Percentiles rank a stretch among this genome's conserved stretches.
Evolutionary conservation across 1,140 invertebrate species (phyloP).

Genomic region (Dreissena polymorpha): DNA sequence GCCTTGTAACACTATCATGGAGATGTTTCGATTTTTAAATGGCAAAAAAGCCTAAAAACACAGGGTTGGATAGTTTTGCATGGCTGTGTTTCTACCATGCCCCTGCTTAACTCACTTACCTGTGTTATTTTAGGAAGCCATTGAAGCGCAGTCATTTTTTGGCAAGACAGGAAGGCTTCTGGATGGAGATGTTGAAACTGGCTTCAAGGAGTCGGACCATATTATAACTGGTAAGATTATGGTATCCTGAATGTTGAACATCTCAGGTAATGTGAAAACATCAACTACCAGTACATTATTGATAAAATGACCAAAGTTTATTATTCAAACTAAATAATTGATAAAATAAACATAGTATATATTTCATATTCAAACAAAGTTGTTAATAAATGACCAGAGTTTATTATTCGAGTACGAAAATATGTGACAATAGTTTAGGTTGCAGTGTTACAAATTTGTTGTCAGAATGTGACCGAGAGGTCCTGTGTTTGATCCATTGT

Average conservation of each 20-base stretch:
- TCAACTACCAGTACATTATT: neutral
- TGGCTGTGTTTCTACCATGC: too few species aligned
- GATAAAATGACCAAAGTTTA: neutral
- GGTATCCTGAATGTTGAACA: neutral
- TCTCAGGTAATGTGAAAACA: neutral
- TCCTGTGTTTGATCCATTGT: too few species aligned
- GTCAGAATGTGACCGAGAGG: too few species aligned
- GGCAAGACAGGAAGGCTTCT: conserved; percentile 34
- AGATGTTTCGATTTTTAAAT: too few species aligned
- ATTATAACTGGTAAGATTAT: conserved; percentile 75
- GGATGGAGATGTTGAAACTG: conserved; percentile 85
- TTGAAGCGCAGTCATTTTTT: conserved; percentile 55
- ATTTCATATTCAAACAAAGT: too few species aligned
- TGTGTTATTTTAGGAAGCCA: conserved; percentile 54
- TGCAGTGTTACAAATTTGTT: too few species aligned
- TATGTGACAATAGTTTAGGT: too few species aligned
- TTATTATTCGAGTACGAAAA: too few species aligned
- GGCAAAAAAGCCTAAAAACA: too few species aligned
- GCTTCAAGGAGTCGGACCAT: conserved; percentile 83
- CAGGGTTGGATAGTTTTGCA: too few species aligned
- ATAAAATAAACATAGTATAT: neutral
- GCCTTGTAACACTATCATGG: too few species aligned
- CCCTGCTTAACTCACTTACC: too few species aligned
- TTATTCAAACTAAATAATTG: neutral
- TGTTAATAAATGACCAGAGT: neutral